phyloP scores from a whole-genome alignment of 2,797 vertebrate genomes.

The Philypnodon macrostomus region DNA sequence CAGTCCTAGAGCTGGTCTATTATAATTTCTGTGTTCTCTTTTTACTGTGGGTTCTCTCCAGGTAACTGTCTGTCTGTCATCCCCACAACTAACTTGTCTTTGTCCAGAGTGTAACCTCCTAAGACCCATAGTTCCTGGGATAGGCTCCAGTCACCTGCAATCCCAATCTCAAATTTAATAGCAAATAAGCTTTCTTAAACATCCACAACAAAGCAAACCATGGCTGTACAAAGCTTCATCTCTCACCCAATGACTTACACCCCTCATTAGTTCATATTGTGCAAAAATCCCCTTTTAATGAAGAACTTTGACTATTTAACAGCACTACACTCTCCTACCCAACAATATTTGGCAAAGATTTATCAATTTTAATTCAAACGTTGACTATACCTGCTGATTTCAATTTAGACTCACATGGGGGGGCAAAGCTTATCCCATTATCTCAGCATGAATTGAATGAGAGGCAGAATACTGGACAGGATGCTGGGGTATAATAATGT shows the following conservation, averaged over 20 bases:
- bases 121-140: no score
- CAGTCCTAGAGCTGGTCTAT: no score
- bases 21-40: no score
- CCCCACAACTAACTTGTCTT: no score
- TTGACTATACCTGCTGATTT: constrained; percentile 8
- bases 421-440: constrained; percentile 11
- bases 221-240: no score
- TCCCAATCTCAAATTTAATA: no score
- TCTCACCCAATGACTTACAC: background rate
- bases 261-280: background rate
- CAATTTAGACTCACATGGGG: constrained; percentile 7
- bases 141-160: no score
- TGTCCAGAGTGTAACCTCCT: no score
- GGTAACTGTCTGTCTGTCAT: no score
- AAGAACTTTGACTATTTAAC: background rate
- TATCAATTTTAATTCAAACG: constrained; percentile 10
- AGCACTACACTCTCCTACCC: background rate
- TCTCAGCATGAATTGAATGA: constrained; percentile 8
- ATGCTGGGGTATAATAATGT: background rate
- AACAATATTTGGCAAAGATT: constrained; percentile 8
- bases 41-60: no score
- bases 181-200: no score
- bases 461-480: constrained; percentile 4
- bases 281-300: background rate
- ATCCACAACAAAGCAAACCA: no score